A percentile compares a stretch with the other conserved stretches of the same genome.
These are phyloP conservation scores for Exocentrus adspersus DNA, from an alignment of 2,888 invertebrate genomes.

Conservation along the genomic window DNA sequence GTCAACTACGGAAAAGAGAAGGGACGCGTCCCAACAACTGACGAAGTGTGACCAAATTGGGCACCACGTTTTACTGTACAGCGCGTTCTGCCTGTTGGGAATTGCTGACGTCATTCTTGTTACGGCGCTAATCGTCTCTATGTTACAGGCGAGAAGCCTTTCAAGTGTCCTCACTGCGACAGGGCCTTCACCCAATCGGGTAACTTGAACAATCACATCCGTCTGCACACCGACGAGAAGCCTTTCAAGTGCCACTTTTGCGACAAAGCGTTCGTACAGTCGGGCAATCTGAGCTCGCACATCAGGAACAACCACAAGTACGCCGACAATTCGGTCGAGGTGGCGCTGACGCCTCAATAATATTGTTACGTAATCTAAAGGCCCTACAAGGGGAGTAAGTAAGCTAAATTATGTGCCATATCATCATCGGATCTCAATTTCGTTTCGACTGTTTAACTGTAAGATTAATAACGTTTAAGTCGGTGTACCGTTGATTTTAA, in stretches of 20 bases:
- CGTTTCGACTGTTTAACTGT: constrained; percentile 11
- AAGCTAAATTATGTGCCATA: constrained; percentile 20
- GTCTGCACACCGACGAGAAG: constrained; percentile 61
- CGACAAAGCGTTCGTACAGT: constrained; percentile 62
- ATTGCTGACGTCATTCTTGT: no score
- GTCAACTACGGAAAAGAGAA: no score
- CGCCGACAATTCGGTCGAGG: constrained; percentile 15
- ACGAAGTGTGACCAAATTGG: no score
- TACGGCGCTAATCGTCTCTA: not conserved
- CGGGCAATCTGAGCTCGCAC: constrained; percentile 62
- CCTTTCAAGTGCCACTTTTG: constrained; percentile 63
- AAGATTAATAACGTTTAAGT: no score
- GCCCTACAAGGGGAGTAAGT: no score
- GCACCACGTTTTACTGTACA: no score
- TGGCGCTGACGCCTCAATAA: constrained; percentile 5
- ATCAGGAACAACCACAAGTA: constrained; percentile 60
- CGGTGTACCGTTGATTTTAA: constrained; percentile 6
- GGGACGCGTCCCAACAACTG: no score
- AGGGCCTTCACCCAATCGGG: constrained; percentile 63
- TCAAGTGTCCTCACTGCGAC: constrained; percentile 62
- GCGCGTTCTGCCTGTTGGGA: no score
- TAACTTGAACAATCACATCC: constrained; percentile 61
- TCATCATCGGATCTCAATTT: constrained; percentile 30
- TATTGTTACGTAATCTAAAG: not conserved
- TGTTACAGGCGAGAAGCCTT: constrained; percentile 56